Base-by-base conservation (phyloP, 2,888 invertebrate genomes). In the Lithophane semibrunnea region DNA sequence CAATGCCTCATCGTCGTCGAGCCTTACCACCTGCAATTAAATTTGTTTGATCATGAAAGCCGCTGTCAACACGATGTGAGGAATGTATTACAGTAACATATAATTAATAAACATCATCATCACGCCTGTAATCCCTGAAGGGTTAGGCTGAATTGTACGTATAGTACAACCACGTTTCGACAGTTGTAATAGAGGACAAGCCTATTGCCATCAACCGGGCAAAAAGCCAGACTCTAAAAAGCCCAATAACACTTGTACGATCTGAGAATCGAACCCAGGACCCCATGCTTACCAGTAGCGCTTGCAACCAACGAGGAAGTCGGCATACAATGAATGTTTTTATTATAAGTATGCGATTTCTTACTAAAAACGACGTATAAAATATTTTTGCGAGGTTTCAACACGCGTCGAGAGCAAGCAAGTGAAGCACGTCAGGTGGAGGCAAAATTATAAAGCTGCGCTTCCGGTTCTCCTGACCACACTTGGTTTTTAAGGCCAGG, bases 11-110 rank as follows among this genome's bases (percentile, higher is more conserved):
- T 80, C 79, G 0, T 83, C 65, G n/a, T 68, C 69, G 10, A 83
- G 67, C 8, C 61, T 75, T 16, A 88, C 47, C 54, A 90, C 77
- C 86, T 89, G 74, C 42, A 78, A 69, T 37, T 4, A 42, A 63
- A 47, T 65, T 29, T 0, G 5, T 42, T 65, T 69, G 13, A 18
- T 37, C 9, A n/a, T 58, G 2, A 44, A 52, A 47, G 3, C 16
- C 10, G 8, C 29, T 3, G 13, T 60, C 5, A 60, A 61, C 1
- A 2, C 29, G 29, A 29, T 24, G 9, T 54, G 16, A 21, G 9
- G 1, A 73, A 21, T 73, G 44, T 44, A 52, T 21, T 16, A 12
- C 9, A 9, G 13, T 16, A n/a, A 37, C 1, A 16, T 67, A 16
- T 29, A 49, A 29, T 49, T 21, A 44, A 44, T 44, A 49, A 67